Evolutionary conservation across 2,888 invertebrate species (phyloP).

Genomic region (Drosophila stalkeri): DNA sequence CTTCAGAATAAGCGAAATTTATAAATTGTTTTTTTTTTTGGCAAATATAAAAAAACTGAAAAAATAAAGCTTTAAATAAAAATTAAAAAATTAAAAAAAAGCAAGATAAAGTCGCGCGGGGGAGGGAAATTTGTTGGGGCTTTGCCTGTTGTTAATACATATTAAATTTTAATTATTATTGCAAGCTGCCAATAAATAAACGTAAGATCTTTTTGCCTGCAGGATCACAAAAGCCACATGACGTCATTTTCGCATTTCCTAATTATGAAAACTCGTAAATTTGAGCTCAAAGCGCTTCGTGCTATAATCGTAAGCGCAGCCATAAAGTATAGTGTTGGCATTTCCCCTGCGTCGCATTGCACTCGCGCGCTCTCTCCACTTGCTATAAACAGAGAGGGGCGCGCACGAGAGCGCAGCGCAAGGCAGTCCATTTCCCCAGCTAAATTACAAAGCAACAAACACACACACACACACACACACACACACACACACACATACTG

Average conservation of each 20-base stretch:
- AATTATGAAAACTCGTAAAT: constrained; percentile 70
- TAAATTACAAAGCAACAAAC: constrained; percentile 41
- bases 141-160: constrained; percentile 42
- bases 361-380: constrained; percentile 43
- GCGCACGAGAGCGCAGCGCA: constrained; percentile 16
- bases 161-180: constrained; percentile 83
- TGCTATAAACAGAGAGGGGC: constrained; percentile 72
- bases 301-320: constrained; percentile 25
- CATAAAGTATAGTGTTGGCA: constrained; percentile 34
- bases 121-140: neutral
- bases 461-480: constrained; percentile 18
- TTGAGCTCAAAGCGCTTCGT: constrained; percentile 22
- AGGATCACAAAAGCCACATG: constrained; percentile 4
- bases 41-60: constrained; percentile 44
- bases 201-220: neutral
- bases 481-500: constrained; percentile 14
- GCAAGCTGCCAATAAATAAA: constrained; percentile 38
- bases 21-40: constrained; percentile 68
- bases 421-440: constrained; percentile 59
- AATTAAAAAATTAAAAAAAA: neutral
- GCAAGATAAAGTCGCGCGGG: neutral
- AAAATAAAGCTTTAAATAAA: neutral
- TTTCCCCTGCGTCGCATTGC: constrained; percentile 66
- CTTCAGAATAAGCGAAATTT: constrained; percentile 54
- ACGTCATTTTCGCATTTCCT: constrained; percentile 63